Evolutionary conservation across 2,797 vertebrate genomes (phyloP), one percentile per base, ranked within the genome.

Genomic region (Taeniopygia guttata): DNA sequence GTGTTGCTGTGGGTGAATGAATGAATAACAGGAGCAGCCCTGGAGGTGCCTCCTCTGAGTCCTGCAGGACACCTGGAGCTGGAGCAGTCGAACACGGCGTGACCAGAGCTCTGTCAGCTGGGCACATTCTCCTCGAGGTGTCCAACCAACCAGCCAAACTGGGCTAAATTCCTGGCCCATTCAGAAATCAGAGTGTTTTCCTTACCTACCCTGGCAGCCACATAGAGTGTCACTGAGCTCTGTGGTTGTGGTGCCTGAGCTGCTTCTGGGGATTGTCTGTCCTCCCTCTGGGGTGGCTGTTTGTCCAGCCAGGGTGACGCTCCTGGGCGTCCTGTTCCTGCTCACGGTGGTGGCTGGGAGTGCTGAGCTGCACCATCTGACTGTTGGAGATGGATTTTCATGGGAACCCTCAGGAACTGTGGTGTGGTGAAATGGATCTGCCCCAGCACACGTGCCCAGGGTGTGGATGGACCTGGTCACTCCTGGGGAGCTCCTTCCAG

Each of bases 181-280:
- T 21, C 40, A 80, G 49, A n/a, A 36, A 48, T 76, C n/a, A 5
- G 16, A 49, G 30, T 21, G 42, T 48, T 88, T 40, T 64, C 59
- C 56, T 80, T 64, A n/a, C 49, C 45, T 42, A 2, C 36, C 5
- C 1, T 38, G 67, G 45, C 29, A 46, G 16, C 16, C 17, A 0
- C 4, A n/a, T 46, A 3, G 52, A 56, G 27, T 62, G 11, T 7
- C 51, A 14, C 54, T 16, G 68, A 66, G 52, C 22, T 59, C 30
- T 43, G 36, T 1, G 1, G 2, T 8, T 32, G 5, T 0, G 1
- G 10, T 43, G 64, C 23, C 42, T 13, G 64, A 25, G 43, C 36
- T 69, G 30, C n/a, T 36, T 26, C 14, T 38, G 40, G 23, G 21
- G 30, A 7, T 4, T 3, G 46, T 78, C 55, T 21, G 59, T 19